Conservation (phyloP, 37 sponge, comb jelly and placozoan species). For the Agelas oroides region DNA sequence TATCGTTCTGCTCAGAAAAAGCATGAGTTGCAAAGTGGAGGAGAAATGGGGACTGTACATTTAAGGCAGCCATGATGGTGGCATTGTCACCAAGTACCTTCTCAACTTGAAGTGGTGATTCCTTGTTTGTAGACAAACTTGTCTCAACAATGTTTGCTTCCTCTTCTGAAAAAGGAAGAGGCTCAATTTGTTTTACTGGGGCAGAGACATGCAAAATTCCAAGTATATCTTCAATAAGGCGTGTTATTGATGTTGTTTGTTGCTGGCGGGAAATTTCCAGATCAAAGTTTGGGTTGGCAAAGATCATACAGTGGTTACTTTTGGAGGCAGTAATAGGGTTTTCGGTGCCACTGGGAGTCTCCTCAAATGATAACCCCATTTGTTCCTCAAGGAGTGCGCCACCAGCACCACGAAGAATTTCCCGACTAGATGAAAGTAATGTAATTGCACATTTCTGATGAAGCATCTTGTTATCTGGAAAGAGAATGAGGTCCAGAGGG, state of each 20-base stretch:
- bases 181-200: neutral
- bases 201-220: slow-evolving; percentile 7
- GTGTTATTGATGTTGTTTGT: too few species aligned
- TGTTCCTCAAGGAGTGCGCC: too few species aligned
- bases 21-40: slow-evolving; percentile 56
- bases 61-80: slow-evolving; percentile 2
- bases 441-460: slow-evolving; percentile 20
- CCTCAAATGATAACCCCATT: too few species aligned
- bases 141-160: slow-evolving; percentile 13
- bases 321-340: too few species aligned
- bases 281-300: slow-evolving; percentile 46
- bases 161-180: slow-evolving; percentile 34
- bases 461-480: slow-evolving; percentile 15
- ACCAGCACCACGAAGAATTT: too few species aligned
- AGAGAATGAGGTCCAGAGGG: slow-evolving; percentile 30
- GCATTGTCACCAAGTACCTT: slow-evolving; percentile 31
- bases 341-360: too few species aligned
- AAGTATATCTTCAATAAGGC: too few species aligned
- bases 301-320: too few species aligned
- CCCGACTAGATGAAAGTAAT: slow-evolving; percentile 28
- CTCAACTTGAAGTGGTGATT: too few species aligned
- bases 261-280: neutral
- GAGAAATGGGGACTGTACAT: slow-evolving; percentile 15
- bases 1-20: slow-evolving; percentile 27
- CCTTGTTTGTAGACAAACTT: too few species aligned